Evolutionary conservation across 1,140 invertebrate species (phyloP).

Genomic region (Teleopsis dalmanni): DNA sequence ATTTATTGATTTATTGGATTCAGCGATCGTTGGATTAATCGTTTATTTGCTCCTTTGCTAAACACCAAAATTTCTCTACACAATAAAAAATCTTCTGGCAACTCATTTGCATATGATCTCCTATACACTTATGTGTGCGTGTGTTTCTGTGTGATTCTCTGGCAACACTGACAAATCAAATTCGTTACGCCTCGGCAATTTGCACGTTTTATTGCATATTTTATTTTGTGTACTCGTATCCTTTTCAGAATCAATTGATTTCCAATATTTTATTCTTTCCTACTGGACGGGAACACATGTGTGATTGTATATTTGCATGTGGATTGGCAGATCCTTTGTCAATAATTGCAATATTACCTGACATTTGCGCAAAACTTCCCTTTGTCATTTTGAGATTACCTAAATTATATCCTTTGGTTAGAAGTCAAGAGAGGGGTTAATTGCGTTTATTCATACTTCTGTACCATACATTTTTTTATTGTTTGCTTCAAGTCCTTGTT

Average conservation of each 20-base stretch:
- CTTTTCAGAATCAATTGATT: too few relatives aligned
- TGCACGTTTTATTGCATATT: not conserved
- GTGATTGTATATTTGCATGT: too few relatives aligned
- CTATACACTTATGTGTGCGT: not conserved
- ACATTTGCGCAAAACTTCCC: not conserved
- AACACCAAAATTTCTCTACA: too few relatives aligned
- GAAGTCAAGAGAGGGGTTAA: slow-evolving; percentile 8
- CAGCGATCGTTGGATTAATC: too few relatives aligned
- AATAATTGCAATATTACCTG: slow-evolving; percentile 10
- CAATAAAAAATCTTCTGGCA: too few relatives aligned
- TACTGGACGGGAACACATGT: too few relatives aligned
- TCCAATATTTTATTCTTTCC: too few relatives aligned
- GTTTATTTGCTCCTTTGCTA: too few relatives aligned
- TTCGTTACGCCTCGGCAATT: slow-evolving; percentile 9
- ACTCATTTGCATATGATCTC: not conserved
- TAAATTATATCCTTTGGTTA: not conserved
- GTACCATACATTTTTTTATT: not conserved
- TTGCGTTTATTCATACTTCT: not conserved
- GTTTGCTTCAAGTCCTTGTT: slow-evolving; percentile 1
- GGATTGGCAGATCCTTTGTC: not conserved
- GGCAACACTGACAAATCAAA: slow-evolving; percentile 1
- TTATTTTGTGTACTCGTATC: not conserved
- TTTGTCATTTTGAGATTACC: slow-evolving; percentile 8
- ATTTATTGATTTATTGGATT: too few relatives aligned
- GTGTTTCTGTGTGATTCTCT: not conserved